Percentiles rank a stretch among this genome's conserved stretches.
These are phyloP conservation scores for Chelonus insularis DNA, from an alignment of 1,140 invertebrate genomes.

Conservation along the genomic window DNA sequence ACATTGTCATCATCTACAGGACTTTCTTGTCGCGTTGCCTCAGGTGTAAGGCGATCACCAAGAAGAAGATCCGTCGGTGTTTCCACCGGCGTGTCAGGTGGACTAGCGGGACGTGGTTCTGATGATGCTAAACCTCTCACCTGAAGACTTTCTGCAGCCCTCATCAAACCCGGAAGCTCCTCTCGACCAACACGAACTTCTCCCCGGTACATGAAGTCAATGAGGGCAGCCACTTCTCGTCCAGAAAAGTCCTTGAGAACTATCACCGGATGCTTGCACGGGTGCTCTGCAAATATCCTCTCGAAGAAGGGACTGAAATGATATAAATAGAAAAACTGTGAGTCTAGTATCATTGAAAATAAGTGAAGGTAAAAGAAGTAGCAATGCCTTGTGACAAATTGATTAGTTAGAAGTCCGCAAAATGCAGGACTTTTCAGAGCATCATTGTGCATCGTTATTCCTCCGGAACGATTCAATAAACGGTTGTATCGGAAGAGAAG, in stretches of 20 bases:
- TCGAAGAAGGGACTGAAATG: slow-evolving; percentile 81
- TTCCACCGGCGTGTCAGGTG: slow-evolving; percentile 57
- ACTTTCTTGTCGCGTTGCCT: slow-evolving; percentile 47
- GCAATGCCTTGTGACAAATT: slow-evolving; percentile 10
- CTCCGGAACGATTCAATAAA: slow-evolving; percentile 5
- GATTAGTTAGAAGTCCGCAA: slow-evolving; percentile 1
- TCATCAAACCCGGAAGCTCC: slow-evolving; percentile 77
- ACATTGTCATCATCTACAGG: slow-evolving; percentile 61
- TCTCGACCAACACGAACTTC: slow-evolving; percentile 86
- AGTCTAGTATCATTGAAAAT: neutral
- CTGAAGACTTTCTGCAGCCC: slow-evolving; percentile 83
- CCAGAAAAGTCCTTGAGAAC: slow-evolving; percentile 85
- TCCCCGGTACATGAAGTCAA: slow-evolving; percentile 92
- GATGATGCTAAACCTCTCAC: slow-evolving; percentile 77
- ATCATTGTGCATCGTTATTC: slow-evolving; percentile 13
- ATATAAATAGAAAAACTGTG: slow-evolving; percentile 16
- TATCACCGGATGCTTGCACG: slow-evolving; percentile 92
- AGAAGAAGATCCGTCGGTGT: slow-evolving; percentile 55
- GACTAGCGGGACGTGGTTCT: slow-evolving; percentile 59
- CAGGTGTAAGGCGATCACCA: slow-evolving; percentile 65
- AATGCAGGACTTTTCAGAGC: neutral
- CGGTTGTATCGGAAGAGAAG: neutral
- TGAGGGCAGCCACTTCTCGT: slow-evolving; percentile 83
- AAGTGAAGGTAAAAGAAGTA: neutral
- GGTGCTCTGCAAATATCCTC: slow-evolving; percentile 84